Conservation (phyloP, 2,888 invertebrate species). For the Drosophila setosimentum region DNA sequence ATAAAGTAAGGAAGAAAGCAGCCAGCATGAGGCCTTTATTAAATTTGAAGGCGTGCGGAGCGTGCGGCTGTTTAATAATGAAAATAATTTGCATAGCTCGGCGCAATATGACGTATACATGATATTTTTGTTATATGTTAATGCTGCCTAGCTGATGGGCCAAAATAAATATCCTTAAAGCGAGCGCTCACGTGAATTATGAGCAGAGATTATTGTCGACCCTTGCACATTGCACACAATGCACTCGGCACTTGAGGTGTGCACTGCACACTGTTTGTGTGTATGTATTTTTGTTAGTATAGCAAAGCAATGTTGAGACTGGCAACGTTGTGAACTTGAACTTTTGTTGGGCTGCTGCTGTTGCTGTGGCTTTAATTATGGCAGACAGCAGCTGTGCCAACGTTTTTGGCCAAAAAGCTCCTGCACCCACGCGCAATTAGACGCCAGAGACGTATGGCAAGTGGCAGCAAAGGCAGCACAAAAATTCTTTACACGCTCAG, state of each 20-base stretch:
- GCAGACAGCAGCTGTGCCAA: constrained; percentile 46
- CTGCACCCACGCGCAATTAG: constrained; percentile 52
- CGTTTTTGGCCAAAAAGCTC: constrained; percentile 35
- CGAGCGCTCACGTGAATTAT: constrained; percentile 17
- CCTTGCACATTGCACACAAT: constrained; percentile 24
- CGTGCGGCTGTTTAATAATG: constrained; percentile 45
- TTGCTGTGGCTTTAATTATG: constrained; percentile 51
- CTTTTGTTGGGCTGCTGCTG: constrained; percentile 50
- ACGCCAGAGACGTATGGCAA: constrained; percentile 17
- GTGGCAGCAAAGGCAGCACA: constrained; percentile 6
- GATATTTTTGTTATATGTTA: constrained; percentile 19
- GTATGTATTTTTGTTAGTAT: constrained; percentile 33
- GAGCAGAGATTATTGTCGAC: constrained; percentile 29
- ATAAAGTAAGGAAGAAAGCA: neutral
- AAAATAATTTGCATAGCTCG: constrained; percentile 49
- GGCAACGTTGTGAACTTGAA: constrained; percentile 53
- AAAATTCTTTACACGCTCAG: constrained; percentile 51
- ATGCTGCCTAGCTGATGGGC: neutral
- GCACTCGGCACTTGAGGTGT: constrained; percentile 48
- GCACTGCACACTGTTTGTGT: neutral
- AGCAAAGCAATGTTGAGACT: constrained; percentile 48
- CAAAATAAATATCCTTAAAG: constrained; percentile 32
- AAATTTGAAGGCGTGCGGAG: constrained; percentile 29
- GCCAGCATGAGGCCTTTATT: constrained; percentile 34
- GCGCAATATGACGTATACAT: constrained; percentile 56